Conservation (phyloP, 2,797 vertebrate species). For the Halcyon smyrnensis region DNA sequence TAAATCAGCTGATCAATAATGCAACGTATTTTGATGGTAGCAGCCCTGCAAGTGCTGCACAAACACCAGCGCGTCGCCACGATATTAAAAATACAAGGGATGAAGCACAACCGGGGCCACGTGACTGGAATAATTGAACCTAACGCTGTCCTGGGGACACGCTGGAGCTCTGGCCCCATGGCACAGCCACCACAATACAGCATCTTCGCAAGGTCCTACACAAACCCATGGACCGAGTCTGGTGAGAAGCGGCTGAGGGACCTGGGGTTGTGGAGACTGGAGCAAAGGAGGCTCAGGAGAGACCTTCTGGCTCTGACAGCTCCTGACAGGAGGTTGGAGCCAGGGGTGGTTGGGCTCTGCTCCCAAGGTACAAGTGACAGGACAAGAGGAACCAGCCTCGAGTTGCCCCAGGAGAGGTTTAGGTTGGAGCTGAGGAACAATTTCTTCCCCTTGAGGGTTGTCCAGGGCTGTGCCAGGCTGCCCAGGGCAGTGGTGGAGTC, state of each 20-base stretch:
- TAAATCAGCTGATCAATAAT: constrained; percentile 53
- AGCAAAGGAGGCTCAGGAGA: not conserved
- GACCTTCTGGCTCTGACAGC: not conserved
- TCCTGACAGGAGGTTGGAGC: too few relatives aligned
- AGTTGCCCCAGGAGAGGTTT: too few relatives aligned
- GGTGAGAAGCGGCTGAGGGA: not conserved
- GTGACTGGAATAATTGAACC: not conserved
- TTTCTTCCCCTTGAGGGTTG: too few relatives aligned
- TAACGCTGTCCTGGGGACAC: not conserved
- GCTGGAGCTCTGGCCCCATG: fast-evolving
- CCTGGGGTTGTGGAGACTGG: too few relatives aligned
- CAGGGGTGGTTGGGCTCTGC: too few relatives aligned
- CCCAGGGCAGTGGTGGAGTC: too few relatives aligned
- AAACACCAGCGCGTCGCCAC: not conserved
- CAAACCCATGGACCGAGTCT: not conserved
- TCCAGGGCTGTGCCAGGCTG: too few relatives aligned
- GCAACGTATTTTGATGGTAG: not conserved
- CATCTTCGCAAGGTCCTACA: not conserved
- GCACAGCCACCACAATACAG: not conserved
- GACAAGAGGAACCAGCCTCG: too few relatives aligned
- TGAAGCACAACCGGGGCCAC: not conserved
- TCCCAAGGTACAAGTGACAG: too few relatives aligned
- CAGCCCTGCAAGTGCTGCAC: not conserved
- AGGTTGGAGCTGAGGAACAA: too few relatives aligned
- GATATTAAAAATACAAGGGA: not conserved